phyloP scores from a whole-genome alignment of 2,113 vertebrate species.

The Tursiops truncatus region DNA sequence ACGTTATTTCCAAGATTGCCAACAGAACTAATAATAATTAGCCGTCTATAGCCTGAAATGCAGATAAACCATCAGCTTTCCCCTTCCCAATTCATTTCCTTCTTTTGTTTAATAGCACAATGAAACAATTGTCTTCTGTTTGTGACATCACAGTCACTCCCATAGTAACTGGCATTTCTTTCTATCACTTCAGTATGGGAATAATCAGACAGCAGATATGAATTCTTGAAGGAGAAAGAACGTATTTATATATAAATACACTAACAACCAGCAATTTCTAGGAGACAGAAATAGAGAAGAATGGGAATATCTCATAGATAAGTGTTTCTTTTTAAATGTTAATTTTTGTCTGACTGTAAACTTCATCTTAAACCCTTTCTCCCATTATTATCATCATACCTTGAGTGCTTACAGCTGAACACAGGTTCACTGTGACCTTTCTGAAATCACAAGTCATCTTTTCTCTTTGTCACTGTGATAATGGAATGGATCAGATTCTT shows the following conservation, averaged over 20 bases:
- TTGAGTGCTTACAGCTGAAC: constrained; percentile 80
- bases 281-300: constrained; percentile 75
- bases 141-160: constrained; percentile 58
- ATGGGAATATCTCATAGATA: constrained; percentile 78
- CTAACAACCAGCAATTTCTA: constrained; percentile 67
- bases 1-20: neutral
- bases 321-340: constrained; percentile 84
- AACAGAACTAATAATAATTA: constrained; percentile 71
- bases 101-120: constrained; percentile 68
- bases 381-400: constrained; percentile 75
- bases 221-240: constrained; percentile 55
- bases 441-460: constrained; percentile 84
- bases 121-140: constrained; percentile 49
- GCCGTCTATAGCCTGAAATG: constrained; percentile 24
- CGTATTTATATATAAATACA: constrained; percentile 77
- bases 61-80: constrained; percentile 56
- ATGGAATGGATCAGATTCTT: constrained; percentile 87
- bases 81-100: neutral
- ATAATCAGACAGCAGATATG: constrained; percentile 43
- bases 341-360: constrained; percentile 82
- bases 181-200: constrained; percentile 6
- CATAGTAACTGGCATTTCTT: constrained; percentile 56
- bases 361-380: constrained; percentile 80
- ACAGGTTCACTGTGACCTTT: constrained; percentile 86
- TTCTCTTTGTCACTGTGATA: constrained; percentile 86